Evolutionary conservation across 2,888 invertebrate genomes (phyloP), one percentile per base, ranked within the genome.

Genomic region (Nudaria mundana): DNA sequence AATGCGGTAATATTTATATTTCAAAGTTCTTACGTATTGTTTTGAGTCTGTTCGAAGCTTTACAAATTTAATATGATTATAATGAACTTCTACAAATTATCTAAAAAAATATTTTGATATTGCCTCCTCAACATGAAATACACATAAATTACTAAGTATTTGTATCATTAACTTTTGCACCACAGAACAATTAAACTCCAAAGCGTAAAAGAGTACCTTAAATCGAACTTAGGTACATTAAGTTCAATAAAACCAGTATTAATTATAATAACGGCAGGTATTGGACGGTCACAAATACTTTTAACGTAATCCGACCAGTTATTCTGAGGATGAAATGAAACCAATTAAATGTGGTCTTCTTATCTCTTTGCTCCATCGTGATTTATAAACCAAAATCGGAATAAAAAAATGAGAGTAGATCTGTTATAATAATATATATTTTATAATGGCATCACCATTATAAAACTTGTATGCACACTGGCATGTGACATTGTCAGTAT

Each of bases 221-320:
- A 18, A 18, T 5, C 18, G 18, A n/a, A n/a, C n/a, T n/a, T 25
- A 12, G 5, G 10, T 25, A 25, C 12, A 6, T 13, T 43, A 80
- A 83, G 82, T 75, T 67, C 63, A 73, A 84, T 76, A 81, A 64
- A 65, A 66, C 53, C 66, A 61, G 62, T 68, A 69, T 77, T 80
- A 78, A 79, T 79, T 81, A 81, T 81, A 81, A 81, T 83, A 85
- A 83, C 81, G 75, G 78, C 76, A 66, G 74, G 66, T 76, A 81
- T 83, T 80, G 80, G 82, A 83, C 81, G 78, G 82, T n/a, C n/a
- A n/a, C 83, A 81, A 84, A 81, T 83, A 75, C 75, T 81, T 78
- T 81, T 76, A 82, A 84, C 74, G 80, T 81, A 84, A 84, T 84
- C 85, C 80, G 84, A 85, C 79, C 81, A 79, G 76, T 70, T 67